Evolutionary conservation across 1,140 invertebrate genomes (phyloP), one percentile per base, ranked within the genome.

Genomic region (Aethina tumida): DNA sequence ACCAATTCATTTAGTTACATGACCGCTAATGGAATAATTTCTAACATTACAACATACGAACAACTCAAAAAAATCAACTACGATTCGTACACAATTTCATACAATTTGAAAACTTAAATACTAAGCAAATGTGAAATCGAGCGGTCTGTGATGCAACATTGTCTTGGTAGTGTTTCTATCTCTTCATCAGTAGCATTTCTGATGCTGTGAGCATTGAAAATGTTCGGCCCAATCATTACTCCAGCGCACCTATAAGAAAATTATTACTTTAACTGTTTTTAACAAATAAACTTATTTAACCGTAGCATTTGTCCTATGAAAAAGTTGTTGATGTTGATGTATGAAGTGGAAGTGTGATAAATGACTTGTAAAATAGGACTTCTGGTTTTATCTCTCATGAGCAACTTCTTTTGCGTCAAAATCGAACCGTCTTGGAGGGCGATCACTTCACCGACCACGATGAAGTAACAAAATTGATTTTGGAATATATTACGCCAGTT

Each of bases 381-480:
- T 8, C 47, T 50, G 26, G 45, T 50, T 35, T 39, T 49, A 32
- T 56, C 50, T 26, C 48, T 16, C 5, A 56, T 24, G 4, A 56
- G 21, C 47, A 56, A 47, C 1, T 40, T 47, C 30, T 47, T 52
- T 22, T 55, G 52, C 16, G 43, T 41, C 12, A 30, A 28, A 3
- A 53, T 29, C 32, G 25, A 45, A 12, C 53, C 54, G 35, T 47
- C 45, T 14, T 47, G 27, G 10, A 56, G 35, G 1, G 52, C 46
- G n/a, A 54, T 30, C 20, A 56, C 34, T 39, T 49, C 47, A 52
- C 51, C 49, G 15, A 54, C 45, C n/a, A 55, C 42, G 45, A 52
- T 45, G 20, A 43, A 55, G 25, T 44, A 50, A 29, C 50, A 52
- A 33, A 55, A 46, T 20, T 47, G 35, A 20, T 52, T 43, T 15